A percentile compares a stretch with the other conserved stretches of the same genome.
phyloP scores from a whole-genome alignment of 2,113 vertebrate genomes.

The Pogona vitticeps region DNA sequence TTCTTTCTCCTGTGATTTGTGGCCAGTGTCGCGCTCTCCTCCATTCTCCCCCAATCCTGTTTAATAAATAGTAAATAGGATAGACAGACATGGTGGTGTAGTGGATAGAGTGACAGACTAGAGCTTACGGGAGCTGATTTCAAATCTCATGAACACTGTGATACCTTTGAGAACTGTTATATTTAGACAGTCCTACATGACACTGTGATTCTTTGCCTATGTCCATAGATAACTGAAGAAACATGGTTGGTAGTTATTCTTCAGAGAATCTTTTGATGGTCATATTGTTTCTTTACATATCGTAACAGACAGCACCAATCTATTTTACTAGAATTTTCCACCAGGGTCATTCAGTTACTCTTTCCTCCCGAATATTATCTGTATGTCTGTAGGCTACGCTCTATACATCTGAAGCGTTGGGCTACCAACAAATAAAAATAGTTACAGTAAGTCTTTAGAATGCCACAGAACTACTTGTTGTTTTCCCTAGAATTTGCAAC shows the following conservation, averaged over 20 bases:
- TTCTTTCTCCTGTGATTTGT: background rate
- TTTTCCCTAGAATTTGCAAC: background rate
- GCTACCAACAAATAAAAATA: no score
- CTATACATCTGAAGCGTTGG: no score
- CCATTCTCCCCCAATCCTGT: background rate
- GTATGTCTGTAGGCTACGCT: background rate
- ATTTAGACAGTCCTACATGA: slow-evolving; percentile 26
- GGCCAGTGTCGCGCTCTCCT: background rate
- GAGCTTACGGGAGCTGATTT: background rate
- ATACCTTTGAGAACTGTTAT: slow-evolving; percentile 19
- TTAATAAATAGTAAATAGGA: background rate
- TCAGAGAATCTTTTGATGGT: slow-evolving; percentile 43
- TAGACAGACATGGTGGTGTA: no score
- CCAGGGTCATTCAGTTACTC: slow-evolving; percentile 40
- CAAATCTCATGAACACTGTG: background rate
- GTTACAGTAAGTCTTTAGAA: no score
- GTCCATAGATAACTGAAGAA: slow-evolving; percentile 47
- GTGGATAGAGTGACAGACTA: no score
- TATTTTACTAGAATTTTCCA: slow-evolving; percentile 52
- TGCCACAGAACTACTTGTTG: no score
- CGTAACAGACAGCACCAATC: slow-evolving; percentile 48
- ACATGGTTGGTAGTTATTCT: slow-evolving; percentile 13
- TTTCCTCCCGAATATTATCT: background rate
- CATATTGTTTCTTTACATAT: slow-evolving; percentile 40
- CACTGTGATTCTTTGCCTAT: slow-evolving; percentile 39